Evolutionary conservation across 2,113 vertebrate genomes (phyloP), one percentile per base, ranked within the genome.

Genomic region (Callopanchax toddi): DNA sequence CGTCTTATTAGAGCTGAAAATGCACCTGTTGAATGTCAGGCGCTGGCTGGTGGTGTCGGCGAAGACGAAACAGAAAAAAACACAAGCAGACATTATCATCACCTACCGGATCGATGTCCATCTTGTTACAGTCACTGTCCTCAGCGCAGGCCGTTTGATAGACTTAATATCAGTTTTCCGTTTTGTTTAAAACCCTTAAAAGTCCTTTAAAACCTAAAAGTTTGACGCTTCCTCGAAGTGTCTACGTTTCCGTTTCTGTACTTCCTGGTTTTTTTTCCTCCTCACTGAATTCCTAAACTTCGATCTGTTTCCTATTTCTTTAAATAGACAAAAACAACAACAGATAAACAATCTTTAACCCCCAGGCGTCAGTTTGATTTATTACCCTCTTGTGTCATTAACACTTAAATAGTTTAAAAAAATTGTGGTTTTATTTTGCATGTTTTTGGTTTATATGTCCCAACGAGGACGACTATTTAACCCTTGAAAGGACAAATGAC

Each of bases 21-120:
- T n/a, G 18, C 50, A 40, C 60, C 10, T 1, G 37, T 40, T 13
- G 11, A 46, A 6, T 11, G 46, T 32, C 17, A 10, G 36, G 36
- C 17, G 17, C 5, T 6, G 6, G 1, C 6, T 8, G 1, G 2
- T 8, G 40, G 16, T 2, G 40, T 43, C 16, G 6, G 6, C 2
- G 6, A 7, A 17, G 4, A n/a, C 54, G 0, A 72, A 62, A 56
- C 21, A 67, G 22, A 57, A 43, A 4, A 22, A 25, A 17, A 26
- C 12, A 23, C 6, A 2, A 20, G 10, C 15, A 26, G 3, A 4
- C 6, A 3, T 26, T 6, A 26, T 26, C 16, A 21, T 56, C 59
- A 82, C 89, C 45, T 83, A 91, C 89, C 86, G 82, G 81, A 79
- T 91, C 86, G 4, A 17, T 40, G 60, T 86, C 81, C 88, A 91